Conservation (phyloP, 2,888 invertebrate genomes). For the Apodemia hepburni region DNA sequence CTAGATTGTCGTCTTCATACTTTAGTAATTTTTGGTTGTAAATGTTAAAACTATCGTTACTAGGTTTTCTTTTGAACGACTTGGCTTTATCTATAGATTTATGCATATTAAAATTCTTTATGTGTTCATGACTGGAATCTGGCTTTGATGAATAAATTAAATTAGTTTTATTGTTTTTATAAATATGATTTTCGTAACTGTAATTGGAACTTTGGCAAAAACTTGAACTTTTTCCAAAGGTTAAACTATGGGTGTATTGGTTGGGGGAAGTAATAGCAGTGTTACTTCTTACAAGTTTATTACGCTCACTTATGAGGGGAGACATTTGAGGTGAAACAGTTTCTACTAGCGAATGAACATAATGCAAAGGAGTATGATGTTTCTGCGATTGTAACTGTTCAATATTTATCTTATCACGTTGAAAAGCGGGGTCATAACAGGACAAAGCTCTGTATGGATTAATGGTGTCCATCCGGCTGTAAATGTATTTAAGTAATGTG, state of each 20-base stretch:
- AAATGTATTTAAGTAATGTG: conserved; percentile 41
- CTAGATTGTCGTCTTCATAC: not conserved
- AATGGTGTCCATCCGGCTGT: conserved; percentile 59
- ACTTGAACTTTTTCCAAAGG: not conserved
- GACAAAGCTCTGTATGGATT: conserved; percentile 58
- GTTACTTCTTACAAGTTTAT: not conserved
- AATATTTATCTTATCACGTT: conserved; percentile 22
- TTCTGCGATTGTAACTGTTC: conserved; percentile 6
- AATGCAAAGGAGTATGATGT: conserved; percentile 4
- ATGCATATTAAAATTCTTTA: not conserved
- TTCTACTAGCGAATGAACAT: conserved; percentile 10
- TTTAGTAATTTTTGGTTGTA: not conserved
- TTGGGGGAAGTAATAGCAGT: not conserved
- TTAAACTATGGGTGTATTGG: not conserved
- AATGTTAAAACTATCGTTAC: not conserved
- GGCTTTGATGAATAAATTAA: not conserved
- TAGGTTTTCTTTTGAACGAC: not conserved
- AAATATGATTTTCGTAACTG: not conserved
- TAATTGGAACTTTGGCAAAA: not conserved
- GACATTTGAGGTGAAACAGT: not conserved
- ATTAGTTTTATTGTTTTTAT: not conserved
- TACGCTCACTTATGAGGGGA: not conserved
- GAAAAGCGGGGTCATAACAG: conserved; percentile 51
- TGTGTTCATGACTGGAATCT: not conserved
- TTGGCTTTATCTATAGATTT: not conserved